Evolutionary conservation across 2,113 vertebrate species (phyloP), one percentile per base, ranked within the genome.

Genomic region (Anarrhichthys ocellatus): DNA sequence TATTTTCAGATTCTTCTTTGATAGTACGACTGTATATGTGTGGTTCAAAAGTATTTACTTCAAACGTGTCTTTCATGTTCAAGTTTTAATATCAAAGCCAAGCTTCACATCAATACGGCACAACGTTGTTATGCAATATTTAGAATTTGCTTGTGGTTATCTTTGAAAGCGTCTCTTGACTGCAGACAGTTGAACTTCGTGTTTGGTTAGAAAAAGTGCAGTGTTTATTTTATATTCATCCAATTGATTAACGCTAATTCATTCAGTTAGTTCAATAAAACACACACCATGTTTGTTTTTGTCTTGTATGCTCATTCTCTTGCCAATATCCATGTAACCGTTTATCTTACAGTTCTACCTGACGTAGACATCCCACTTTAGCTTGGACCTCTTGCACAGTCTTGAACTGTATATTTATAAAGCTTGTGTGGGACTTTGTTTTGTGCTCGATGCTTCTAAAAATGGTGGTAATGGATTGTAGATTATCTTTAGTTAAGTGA

Each of bases 21-120:
- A 11, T 18, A 9, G 58, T 1, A 18, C 15, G 7, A 34, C 58
- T 56, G 22, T 24, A 56, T 56, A 56, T 27, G n/a, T 6, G 40
- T 34, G 10, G 17, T 3, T 54, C 44, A 20, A 67, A 74, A 32
- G 74, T 46, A 50, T 69, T 29, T 5, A 11, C 62, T 54, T 83
- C 27, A 69, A 67, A 68, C 5, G 29, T 81, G 42, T 61, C 40
- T 81, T 82, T 81, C 59, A 73, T 32, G 68, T 17, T 76, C 34
- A 38, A 9, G 82, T 70, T 82, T 80, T 38, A n/a, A 54, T 80
- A 77, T 87, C 66, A 81, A 81, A 89, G 67, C 64, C 20, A 48
- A 81, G 65, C 61, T 63, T 77, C 65, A 83, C 56, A 76, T 81
- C 71, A 71, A 66, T 54, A 40, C 24, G 9, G 29, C 52, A 56